phyloP scores from a whole-genome alignment of 2,888 invertebrate species.

The Drosophila ustulata region DNA sequence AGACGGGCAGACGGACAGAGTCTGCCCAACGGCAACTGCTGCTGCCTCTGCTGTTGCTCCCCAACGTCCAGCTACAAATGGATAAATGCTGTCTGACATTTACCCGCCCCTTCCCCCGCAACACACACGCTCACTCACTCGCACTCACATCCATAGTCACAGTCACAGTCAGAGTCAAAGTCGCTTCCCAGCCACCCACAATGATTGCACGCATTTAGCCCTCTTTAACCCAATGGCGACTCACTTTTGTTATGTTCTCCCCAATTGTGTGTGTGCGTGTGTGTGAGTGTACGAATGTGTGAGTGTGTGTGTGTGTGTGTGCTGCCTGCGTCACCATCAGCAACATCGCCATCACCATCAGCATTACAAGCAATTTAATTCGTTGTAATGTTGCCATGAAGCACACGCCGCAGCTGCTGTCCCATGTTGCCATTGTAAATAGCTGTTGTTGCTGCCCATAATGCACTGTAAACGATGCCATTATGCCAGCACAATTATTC shows the following conservation, averaged over 20 bases:
- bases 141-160: no score
- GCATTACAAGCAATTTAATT: conserved; percentile 83
- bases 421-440: conserved; percentile 39
- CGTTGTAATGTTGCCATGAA: conserved; percentile 77
- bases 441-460: conserved; percentile 46
- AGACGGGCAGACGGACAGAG: conserved; percentile 21
- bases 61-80: conserved; percentile 73
- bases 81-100: conserved; percentile 80
- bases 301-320: conserved; percentile 33
- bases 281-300: conserved; percentile 21
- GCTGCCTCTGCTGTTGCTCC: conserved; percentile 33
- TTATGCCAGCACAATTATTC: conserved; percentile 74
- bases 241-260: conserved; percentile 27
- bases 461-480: conserved; percentile 78
- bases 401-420: conserved; percentile 49
- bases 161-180: conserved; percentile 8
- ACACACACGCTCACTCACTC: conserved; percentile 6
- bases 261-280: conserved; percentile 15
- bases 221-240: conserved; percentile 66
- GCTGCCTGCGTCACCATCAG: conserved; percentile 22
- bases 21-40: conserved; percentile 43
- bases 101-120: conserved; percentile 30
- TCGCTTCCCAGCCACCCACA: conserved; percentile 54
- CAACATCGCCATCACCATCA: conserved; percentile 50
- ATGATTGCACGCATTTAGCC: conserved; percentile 75